Percentiles rank a stretch among this genome's conserved stretches.
phyloP scores from a whole-genome alignment of 2,797 vertebrate genomes.

The Lagodon rhomboides region DNA sequence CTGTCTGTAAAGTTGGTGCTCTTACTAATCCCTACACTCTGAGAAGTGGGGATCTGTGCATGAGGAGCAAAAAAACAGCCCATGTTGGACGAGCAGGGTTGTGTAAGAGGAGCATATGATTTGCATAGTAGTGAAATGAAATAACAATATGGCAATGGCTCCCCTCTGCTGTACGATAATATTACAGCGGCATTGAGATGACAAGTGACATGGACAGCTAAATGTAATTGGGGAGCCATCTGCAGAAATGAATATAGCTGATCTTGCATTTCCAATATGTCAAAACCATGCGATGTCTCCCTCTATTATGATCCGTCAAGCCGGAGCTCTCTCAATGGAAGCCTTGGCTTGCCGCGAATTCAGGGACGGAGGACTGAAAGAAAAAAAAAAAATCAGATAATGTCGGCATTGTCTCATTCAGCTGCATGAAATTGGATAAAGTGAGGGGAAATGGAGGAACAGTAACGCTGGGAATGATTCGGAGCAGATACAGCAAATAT shows the following conservation, averaged over 20 bases:
- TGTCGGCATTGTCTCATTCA: constrained; percentile 57
- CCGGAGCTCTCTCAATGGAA: constrained; percentile 24
- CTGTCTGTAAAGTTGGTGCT: constrained; percentile 16
- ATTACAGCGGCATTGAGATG: constrained; percentile 58
- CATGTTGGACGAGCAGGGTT: constrained; percentile 9
- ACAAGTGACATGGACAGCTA: constrained; percentile 62
- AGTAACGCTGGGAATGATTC: constrained; percentile 40
- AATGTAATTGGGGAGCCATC: constrained; percentile 71
- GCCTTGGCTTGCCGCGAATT: constrained; percentile 17
- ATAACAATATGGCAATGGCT: constrained; percentile 49
- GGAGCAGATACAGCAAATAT: constrained; percentile 51
- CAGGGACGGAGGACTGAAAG: neutral
- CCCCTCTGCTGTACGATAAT: constrained; percentile 42
- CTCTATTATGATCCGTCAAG: constrained; percentile 56
- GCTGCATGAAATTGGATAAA: constrained; percentile 68
- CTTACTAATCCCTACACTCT: constrained; percentile 33
- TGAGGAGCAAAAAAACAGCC: constrained; percentile 19
- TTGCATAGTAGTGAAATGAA: constrained; percentile 48
- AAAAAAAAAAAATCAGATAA: constrained; percentile 27
- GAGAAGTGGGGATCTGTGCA: constrained; percentile 4
- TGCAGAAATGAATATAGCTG: constrained; percentile 71
- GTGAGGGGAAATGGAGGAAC: constrained; percentile 62
- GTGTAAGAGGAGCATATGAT: constrained; percentile 37
- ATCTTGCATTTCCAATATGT: constrained; percentile 73
- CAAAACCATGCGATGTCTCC: constrained; percentile 51